Evolutionary conservation across 2,113 vertebrate genomes (phyloP), one percentile per base, ranked within the genome.

Genomic region (Tor tambroides): DNA sequence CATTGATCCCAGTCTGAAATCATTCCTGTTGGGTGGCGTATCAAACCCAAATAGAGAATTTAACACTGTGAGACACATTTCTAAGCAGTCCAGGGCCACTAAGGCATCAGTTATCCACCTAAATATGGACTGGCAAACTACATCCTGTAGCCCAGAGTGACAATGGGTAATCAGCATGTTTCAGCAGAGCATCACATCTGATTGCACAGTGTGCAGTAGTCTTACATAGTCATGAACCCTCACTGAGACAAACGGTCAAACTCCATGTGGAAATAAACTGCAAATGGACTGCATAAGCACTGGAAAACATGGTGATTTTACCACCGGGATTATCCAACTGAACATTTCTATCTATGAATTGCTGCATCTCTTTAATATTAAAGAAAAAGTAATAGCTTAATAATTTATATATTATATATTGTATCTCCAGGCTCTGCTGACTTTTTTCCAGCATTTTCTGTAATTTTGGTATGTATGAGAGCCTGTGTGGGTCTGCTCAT

Each of bases 121-220:
- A 80, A 80, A 80, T 80, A 63, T 80, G 78, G 78, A 80, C 54
- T 26, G 56, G 54, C 32, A 80, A 43, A 80, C 32, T 41, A 59
- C 56, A 80, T 41, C 54, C 54, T 56, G 17, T 79, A 32, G 30
- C 28, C 4, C 77, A 79, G 49, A 79, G 28, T 85, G 72, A 85
- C 49, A 72, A 59, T 85, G 71, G 17, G 32, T 76, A 61, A 85
- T 75, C 41, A 65, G 23, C 41, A 19, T 76, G 71, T 85, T 72
- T 85, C 23, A 76, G 51, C 8, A 15, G 84, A 41, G 12, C 72
- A 46, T 46, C n/a, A 59, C 12, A 56, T 49, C 17, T 83, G 41
- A 65, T 51, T 75, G 30, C 75, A 32, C 46, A 78, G 75, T 49
- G 46, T 30, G 26, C 75, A 78, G 30, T 14, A 61, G 23, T 35